These are phyloP conservation scores for Danio tinwini DNA, from an alignment of 2,797 vertebrate species.

Conservation along the genomic window DNA sequence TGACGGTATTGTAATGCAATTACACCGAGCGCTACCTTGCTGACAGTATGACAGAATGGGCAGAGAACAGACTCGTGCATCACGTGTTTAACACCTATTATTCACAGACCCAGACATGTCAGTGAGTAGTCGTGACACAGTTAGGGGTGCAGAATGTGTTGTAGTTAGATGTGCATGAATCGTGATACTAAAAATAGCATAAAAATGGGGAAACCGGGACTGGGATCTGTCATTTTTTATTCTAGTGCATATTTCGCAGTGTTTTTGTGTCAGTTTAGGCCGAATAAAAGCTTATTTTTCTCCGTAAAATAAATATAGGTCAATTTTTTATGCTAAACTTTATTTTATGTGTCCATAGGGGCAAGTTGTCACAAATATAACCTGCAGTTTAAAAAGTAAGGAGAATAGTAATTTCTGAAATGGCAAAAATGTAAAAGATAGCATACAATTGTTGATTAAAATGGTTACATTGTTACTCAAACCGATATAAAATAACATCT, in stretches of 20 bases:
- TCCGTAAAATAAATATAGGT: background rate
- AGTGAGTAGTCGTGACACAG: conserved; percentile 11
- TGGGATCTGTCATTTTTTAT: background rate
- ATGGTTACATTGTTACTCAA: too few species aligned
- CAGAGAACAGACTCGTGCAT: background rate
- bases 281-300: background rate
- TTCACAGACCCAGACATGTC: conserved; percentile 14
- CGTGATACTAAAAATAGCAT: background rate
- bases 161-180: background rate
- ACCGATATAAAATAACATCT: too few species aligned
- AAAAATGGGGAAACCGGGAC: background rate
- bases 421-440: background rate
- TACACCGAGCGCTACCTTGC: background rate
- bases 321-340: background rate
- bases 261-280: background rate
- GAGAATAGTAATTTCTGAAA: background rate
- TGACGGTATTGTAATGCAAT: conserved; percentile 62
- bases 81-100: conserved; percentile 13
- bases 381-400: background rate
- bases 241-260: background rate
- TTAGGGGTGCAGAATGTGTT: background rate
- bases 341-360: background rate
- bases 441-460: background rate
- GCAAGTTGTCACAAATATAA: background rate
- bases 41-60: background rate